A percentile compares a stretch with the other conserved stretches of the same genome.
phyloP scores from a whole-genome alignment of 35 echinoderm and acorn worm genomes.

The Ophiothrix spiculata region DNA sequence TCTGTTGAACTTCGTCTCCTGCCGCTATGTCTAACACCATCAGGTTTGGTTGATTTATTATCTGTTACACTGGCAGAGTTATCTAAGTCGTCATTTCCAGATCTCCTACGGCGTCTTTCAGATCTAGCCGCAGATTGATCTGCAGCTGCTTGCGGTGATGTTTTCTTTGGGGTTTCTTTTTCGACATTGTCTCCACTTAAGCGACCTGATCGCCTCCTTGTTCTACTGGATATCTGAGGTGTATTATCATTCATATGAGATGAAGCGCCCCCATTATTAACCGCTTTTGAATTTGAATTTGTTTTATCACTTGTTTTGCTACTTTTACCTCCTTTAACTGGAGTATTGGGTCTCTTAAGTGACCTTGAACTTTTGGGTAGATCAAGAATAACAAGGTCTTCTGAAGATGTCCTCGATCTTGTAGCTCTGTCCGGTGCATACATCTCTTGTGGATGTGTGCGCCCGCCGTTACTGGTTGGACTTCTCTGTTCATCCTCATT shows the following conservation, averaged over 20 bases:
- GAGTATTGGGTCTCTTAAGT: conserved; percentile 10
- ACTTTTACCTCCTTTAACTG: neutral
- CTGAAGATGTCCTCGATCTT: conserved; percentile 70
- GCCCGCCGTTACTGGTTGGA: neutral
- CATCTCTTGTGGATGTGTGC: neutral
- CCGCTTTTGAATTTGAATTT: neutral
- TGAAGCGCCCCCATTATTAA: neutral
- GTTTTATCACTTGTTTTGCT: neutral
- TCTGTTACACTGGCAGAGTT: neutral
- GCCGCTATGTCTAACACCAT: neutral
- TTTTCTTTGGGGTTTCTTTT: conserved; percentile 15
- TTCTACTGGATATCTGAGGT: neutral
- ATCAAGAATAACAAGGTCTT: conserved; percentile 66
- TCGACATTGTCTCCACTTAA: neutral
- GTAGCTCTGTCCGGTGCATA: conserved; percentile 53
- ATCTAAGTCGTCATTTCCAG: conserved; percentile 2
- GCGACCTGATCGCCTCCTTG: conserved; percentile 27
- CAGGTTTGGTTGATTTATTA: neutral
- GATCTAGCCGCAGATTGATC: conserved; percentile 4
- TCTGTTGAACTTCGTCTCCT: neutral
- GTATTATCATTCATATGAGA: neutral
- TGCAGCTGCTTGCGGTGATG: neutral
- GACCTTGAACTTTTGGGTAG: conserved; percentile 50
- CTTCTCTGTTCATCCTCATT: neutral
- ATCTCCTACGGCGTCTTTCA: conserved; percentile 17